A percentile compares a stretch with the other conserved stretches of the same genome.
Conservation (phyloP, 2,113 vertebrate genomes). For the Rhinichthys klamathensis region DNA sequence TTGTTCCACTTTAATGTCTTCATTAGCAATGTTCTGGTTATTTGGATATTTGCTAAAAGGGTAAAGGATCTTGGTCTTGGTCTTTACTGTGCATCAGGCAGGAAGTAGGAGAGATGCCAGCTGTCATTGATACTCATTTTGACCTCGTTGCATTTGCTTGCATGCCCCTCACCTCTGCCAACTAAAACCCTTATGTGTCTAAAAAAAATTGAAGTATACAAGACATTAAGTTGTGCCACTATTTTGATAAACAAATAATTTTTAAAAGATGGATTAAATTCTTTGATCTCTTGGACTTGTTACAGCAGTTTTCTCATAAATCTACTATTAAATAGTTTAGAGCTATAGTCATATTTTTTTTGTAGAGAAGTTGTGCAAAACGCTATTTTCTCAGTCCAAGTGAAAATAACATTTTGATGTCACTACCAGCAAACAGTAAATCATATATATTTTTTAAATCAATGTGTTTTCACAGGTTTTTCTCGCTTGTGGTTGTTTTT, state of each 20-base stretch:
- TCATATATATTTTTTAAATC: background rate
- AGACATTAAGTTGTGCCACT: background rate
- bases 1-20: background rate
- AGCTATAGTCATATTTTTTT: too few species aligned
- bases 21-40: background rate
- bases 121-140: background rate
- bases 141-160: background rate
- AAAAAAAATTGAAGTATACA: background rate
- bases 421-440: background rate
- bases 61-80: background rate
- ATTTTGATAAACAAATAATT: background rate
- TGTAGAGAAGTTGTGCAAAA: conserved; percentile 4
- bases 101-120: conserved; percentile 21
- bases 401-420: background rate
- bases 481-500: conserved; percentile 27
- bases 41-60: background rate
- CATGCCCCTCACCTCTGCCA: background rate
- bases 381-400: background rate
- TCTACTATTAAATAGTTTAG: background rate
- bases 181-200: background rate
- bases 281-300: background rate
- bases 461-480: background rate
- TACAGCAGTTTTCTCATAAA: background rate
- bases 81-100: background rate
- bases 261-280: background rate